Evolutionary conservation across 1,140 invertebrate genomes (phyloP).

Genomic region (Grapholita molesta): DNA sequence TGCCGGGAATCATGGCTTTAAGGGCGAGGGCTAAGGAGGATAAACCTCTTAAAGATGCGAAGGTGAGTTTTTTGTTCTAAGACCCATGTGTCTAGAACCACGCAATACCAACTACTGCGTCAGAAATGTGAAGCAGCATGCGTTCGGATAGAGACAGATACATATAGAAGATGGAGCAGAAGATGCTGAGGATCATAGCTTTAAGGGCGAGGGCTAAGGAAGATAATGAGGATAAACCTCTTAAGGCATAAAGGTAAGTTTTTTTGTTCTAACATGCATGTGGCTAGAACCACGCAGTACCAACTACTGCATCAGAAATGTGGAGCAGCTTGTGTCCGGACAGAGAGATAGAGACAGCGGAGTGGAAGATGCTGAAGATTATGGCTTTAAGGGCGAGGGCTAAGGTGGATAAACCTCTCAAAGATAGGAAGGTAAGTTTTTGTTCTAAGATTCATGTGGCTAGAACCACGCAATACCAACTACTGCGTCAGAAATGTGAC

Average conservation of each 20-base stretch:
- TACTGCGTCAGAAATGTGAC: no score
- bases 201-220: slow-evolving; percentile 91
- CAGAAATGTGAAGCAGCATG: slow-evolving; percentile 87
- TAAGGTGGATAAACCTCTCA: slow-evolving; percentile 94
- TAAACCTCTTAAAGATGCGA: slow-evolving; percentile 96
- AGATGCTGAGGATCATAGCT: slow-evolving; percentile 92
- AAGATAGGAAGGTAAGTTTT: slow-evolving; percentile 87
- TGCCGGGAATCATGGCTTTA: slow-evolving; percentile 98
- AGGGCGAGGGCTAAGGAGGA: slow-evolving; percentile 94
- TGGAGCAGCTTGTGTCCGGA: slow-evolving; percentile 95
- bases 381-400: slow-evolving; percentile 95
- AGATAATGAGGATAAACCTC: slow-evolving; percentile 96
- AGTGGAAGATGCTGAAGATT: slow-evolving; percentile 79
- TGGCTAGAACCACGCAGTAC: slow-evolving; percentile 87
- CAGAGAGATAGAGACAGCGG: slow-evolving; percentile 98
- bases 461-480: no score
- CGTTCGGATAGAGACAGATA: slow-evolving; percentile 98
- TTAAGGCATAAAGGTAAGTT: slow-evolving; percentile 90
- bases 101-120: no score
- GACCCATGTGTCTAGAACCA: no score
- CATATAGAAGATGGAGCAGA: slow-evolving; percentile 99
- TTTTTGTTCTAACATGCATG: slow-evolving; percentile 42
- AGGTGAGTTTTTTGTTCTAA: slow-evolving; percentile 63
- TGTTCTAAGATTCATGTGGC: no score
- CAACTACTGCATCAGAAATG: slow-evolving; percentile 95